Percentiles rank a stretch among this genome's conserved stretches.
Evolutionary conservation across 2,888 invertebrate species (phyloP).

Genomic region (Andrena dorsata): DNA sequence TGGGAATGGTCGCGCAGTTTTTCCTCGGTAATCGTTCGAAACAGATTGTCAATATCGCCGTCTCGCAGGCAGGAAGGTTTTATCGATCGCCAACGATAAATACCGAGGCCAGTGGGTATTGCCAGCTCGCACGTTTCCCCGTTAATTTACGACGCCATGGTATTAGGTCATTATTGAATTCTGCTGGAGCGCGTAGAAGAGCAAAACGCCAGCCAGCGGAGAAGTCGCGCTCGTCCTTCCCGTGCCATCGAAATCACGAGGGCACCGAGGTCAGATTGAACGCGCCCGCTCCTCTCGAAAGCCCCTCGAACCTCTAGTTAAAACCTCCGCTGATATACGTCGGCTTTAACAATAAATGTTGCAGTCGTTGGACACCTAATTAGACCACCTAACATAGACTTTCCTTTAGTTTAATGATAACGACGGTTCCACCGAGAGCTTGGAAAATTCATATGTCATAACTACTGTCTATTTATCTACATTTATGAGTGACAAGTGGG

Average conservation of each 20-base stretch:
- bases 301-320: not conserved
- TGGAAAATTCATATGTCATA: no score
- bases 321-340: not conserved
- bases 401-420: no score
- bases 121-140: constrained; percentile 66
- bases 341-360: not conserved
- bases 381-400: no score
- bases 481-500: no score
- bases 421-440: no score
- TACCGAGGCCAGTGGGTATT: constrained; percentile 69
- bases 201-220: constrained; percentile 37
- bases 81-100: constrained; percentile 78
- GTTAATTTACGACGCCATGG: constrained; percentile 74
- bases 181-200: constrained; percentile 45
- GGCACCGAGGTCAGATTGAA: constrained; percentile 1
- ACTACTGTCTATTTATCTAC: no score
- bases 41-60: constrained; percentile 70
- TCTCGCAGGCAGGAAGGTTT: constrained; percentile 62
- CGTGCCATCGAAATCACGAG: constrained; percentile 42
- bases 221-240: constrained; percentile 30
- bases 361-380: not conserved
- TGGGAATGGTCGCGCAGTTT: constrained; percentile 20
- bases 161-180: constrained; percentile 78
- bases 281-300: not conserved
- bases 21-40: constrained; percentile 58